A percentile compares a stretch with the other conserved stretches of the same genome.
Conservation (phyloP, 2,888 invertebrate species). For the Alviniconcha strummeri region DNA sequence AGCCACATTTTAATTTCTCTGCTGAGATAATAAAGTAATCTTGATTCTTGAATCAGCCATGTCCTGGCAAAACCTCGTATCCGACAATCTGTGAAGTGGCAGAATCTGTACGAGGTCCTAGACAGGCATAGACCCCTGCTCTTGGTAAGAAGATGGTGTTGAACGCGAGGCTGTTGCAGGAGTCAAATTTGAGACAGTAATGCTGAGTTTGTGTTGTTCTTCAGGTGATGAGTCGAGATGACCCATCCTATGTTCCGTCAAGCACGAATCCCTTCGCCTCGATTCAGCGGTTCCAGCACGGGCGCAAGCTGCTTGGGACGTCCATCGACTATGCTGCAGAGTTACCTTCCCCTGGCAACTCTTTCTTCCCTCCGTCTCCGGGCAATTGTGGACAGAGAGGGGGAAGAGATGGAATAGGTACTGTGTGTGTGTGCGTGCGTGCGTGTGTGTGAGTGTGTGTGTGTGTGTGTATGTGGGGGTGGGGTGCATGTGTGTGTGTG, state of each 20-base stretch:
- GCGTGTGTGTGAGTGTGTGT: not conserved
- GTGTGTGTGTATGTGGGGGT: not conserved
- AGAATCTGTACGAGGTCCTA: too few relatives aligned
- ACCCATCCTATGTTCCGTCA: constrained; percentile 72
- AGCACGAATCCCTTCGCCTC: constrained; percentile 65
- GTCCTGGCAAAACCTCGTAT: too few relatives aligned
- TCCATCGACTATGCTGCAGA: constrained; percentile 77
- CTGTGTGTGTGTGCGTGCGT: not conserved
- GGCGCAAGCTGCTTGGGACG: constrained; percentile 61
- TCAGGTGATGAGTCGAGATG: constrained; percentile 83
- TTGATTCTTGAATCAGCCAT: too few relatives aligned
- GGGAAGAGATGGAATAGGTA: not conserved
- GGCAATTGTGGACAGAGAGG: constrained; percentile 31
- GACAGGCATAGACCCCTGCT: too few relatives aligned
- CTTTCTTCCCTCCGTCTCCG: constrained; percentile 66
- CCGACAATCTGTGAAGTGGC: too few relatives aligned
- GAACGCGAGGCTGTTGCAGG: too few relatives aligned
- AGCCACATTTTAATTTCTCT: too few relatives aligned
- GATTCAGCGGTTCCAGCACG: constrained; percentile 63
- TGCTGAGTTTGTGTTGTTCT: not conserved
- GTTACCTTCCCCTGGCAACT: constrained; percentile 80
- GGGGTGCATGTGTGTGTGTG: not conserved
- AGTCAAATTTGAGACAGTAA: too few relatives aligned
- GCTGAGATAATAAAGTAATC: too few relatives aligned
- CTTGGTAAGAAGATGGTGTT: too few relatives aligned